Base-by-base conservation (phyloP, 2,888 invertebrate genomes). In the Iphiclides podalirius region DNA sequence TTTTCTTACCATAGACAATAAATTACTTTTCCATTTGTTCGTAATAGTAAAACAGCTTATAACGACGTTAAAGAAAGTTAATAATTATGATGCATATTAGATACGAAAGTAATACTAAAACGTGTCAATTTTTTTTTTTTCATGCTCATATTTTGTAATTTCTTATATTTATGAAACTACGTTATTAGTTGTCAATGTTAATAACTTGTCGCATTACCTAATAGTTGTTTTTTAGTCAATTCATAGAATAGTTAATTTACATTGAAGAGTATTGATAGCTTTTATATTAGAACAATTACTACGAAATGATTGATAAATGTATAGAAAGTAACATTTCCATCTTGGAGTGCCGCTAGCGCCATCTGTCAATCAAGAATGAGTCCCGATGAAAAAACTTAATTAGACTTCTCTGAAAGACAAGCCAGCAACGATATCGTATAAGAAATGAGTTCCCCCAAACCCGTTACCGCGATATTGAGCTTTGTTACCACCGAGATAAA, bases 361-460 rank as follows among this genome's bases (percentile, higher is more conserved):
- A 83, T 78, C 79, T 84, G 85, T 73, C 87, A 85, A 79, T 87
- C 87, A 85, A 76, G 72, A 79, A 75, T 73, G 74, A 73, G 75
- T 79, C 83, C 85, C 82, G 80, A 85, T 80, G 76, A 72, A 85
- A 83, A 85, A 85, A 85, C 81, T 76, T 83, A 85, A 86, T 84
- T 86, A 86, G 85, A 73, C 80, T 76, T 79, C 84, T 84, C 78
- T 87, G 76, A 78, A 80, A 81, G 81, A 77, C 76, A 74, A 71
- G 72, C 70, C 64, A 72, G 73, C 68, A 68, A 73, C 64, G 62
- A 66, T 62, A 66, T 64, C 66, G 69, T 64, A 49, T 50, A 55
- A 58, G 53, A 54, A 53, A 55, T 56, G 58, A 52, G 12, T 50
- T 51, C 41, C 47, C 43, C 13, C n/a, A 34, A 40, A 9, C 13